A percentile compares a stretch with the other conserved stretches of the same genome.
Evolutionary conservation across 2,888 invertebrate genomes (phyloP).

Genomic region (Venusia cambrica): DNA sequence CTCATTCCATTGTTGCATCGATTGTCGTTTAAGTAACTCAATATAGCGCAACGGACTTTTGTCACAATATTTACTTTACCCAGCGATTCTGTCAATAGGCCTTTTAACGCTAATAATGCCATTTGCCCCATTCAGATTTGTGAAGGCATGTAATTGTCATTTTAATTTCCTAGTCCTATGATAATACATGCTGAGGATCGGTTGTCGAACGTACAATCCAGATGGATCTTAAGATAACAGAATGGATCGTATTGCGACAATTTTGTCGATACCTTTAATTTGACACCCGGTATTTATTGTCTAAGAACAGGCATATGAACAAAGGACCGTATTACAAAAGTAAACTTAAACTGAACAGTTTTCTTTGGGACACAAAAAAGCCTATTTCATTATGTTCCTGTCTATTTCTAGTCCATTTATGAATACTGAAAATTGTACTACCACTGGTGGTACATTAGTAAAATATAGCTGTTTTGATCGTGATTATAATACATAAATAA

Average conservation of each 20-base stretch:
- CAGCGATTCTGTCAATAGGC: conserved; percentile 55
- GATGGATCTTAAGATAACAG: conserved; percentile 63
- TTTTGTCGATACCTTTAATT: conserved; percentile 30
- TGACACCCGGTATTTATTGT: conserved; percentile 14
- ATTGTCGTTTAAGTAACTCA: conserved; percentile 70
- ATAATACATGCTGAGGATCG: conserved; percentile 51
- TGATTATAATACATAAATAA: too few relatives aligned
- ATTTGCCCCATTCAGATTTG: conserved; percentile 53
- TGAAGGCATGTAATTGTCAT: conserved; percentile 63
- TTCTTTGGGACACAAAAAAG: too few relatives aligned
- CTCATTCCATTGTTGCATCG: conserved; percentile 44
- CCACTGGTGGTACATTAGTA: too few relatives aligned
- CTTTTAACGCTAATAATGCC: conserved; percentile 70
- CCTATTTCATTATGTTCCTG: too few relatives aligned
- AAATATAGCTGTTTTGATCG: too few relatives aligned
- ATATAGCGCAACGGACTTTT: conserved; percentile 71
- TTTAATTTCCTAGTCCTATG: conserved; percentile 58
- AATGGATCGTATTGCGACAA: conserved; percentile 52
- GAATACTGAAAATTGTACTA: too few relatives aligned
- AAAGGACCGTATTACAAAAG: too few relatives aligned
- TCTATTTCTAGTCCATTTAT: too few relatives aligned
- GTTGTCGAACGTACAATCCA: conserved; percentile 41
- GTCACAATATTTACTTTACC: conserved; percentile 78
- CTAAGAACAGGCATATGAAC: background rate
- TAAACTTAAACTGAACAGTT: too few relatives aligned